Evolutionary conservation across 2,113 vertebrate species (phyloP).

Genomic region (Rhinolophus ferrumequinum): DNA sequence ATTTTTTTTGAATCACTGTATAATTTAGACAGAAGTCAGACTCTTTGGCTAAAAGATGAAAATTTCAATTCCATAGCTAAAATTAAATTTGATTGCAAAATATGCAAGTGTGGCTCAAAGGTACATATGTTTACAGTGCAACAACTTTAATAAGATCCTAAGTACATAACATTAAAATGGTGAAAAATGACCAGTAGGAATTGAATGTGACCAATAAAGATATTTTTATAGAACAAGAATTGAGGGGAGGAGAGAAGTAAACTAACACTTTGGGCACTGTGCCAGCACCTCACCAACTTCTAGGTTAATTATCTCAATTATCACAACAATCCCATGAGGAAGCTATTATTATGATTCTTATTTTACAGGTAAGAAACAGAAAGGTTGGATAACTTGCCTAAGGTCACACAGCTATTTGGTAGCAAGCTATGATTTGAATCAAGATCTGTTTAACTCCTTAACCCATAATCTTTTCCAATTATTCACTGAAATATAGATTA

Average conservation of each 20-base stretch:
- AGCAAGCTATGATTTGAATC: not conserved
- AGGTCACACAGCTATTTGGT: not conserved
- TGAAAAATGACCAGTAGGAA: not conserved
- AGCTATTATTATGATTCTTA: not conserved
- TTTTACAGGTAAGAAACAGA: conserved; percentile 36
- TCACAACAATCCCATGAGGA: not conserved
- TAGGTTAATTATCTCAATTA: not conserved
- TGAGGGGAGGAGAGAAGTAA: not conserved
- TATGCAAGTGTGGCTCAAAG: not conserved
- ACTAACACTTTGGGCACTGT: not conserved
- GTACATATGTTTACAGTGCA: not conserved
- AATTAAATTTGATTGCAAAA: conserved; percentile 32
- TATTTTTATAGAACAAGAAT: conserved; percentile 13
- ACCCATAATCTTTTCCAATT: not conserved
- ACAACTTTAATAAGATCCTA: conserved; percentile 34
- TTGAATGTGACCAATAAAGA: not conserved
- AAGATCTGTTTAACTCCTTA: conserved; percentile 22
- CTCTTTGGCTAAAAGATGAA: conserved; percentile 47
- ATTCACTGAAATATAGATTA: not conserved
- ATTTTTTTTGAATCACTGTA: not conserved
- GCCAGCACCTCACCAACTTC: not conserved
- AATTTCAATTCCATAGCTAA: conserved; percentile 14
- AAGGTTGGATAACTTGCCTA: conserved; percentile 1
- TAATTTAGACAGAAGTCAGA: conserved; percentile 30
- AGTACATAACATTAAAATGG: conserved; percentile 10